These are phyloP conservation scores for Julus scanicus DNA, from an alignment of 2,888 invertebrate genomes.

Conservation along the genomic window DNA sequence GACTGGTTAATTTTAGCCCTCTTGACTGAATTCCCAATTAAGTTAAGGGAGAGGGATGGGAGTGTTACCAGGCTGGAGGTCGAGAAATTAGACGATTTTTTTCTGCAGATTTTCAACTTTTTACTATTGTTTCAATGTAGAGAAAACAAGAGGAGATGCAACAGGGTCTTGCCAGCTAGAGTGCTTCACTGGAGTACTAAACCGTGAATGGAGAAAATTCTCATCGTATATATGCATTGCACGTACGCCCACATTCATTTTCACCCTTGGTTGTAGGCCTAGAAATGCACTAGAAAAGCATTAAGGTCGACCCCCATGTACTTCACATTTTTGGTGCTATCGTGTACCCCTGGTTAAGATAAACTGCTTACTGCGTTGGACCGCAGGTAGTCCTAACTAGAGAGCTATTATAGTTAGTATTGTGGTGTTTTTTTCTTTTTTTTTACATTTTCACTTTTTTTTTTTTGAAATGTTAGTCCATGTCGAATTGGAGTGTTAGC, in stretches of 20 bases:
- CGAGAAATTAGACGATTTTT: conserved; percentile 8
- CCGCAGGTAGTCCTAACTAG: not conserved
- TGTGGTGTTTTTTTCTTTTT: not conserved
- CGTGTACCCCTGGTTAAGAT: not conserved
- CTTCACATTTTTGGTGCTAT: conserved; percentile 32
- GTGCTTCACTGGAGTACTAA: not conserved
- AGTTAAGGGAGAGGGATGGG: conserved; percentile 28
- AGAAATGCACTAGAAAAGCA: conserved; percentile 40
- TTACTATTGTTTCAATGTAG: not conserved
- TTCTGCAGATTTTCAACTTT: not conserved
- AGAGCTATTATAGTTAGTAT: not conserved
- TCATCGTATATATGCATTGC: conserved; percentile 37
- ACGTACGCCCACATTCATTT: conserved; percentile 44
- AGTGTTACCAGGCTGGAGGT: not conserved
- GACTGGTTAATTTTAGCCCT: conserved; percentile 43
- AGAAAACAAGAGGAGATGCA: not conserved
- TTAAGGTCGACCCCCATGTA: conserved; percentile 20
- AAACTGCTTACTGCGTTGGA: conserved; percentile 16
- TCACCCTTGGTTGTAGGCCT: conserved; percentile 12
- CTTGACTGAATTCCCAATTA: conserved; percentile 30
- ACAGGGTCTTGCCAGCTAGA: not conserved
- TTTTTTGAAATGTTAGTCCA: not conserved
- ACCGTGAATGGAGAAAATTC: not conserved
- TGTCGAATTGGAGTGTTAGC: not conserved
- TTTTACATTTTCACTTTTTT: not conserved